Percentiles rank a stretch among this genome's conserved stretches.
Evolutionary conservation across 2,797 vertebrate species (phyloP).

Genomic region (Enteromius fasciolatus): DNA sequence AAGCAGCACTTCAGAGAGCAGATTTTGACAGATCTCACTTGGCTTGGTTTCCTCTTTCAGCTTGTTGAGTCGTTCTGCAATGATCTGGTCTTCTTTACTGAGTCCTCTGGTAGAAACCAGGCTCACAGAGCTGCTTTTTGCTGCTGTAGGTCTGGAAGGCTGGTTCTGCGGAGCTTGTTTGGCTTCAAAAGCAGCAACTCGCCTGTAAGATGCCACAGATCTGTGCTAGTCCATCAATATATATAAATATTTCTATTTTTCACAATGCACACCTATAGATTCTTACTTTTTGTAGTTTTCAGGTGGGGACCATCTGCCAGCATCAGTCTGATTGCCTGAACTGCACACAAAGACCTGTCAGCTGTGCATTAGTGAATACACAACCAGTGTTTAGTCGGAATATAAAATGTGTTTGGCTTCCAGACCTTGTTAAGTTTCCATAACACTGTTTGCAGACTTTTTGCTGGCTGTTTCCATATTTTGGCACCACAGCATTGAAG

Average conservation of each 20-base stretch:
- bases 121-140: slow-evolving; percentile 55
- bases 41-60: slow-evolving; percentile 87
- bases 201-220: slow-evolving; percentile 72
- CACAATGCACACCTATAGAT: background rate
- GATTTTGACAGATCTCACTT: slow-evolving; percentile 73
- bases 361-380: background rate
- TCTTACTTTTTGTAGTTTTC: slow-evolving; percentile 97
- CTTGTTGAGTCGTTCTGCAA: slow-evolving; percentile 89
- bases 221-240: background rate
- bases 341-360: slow-evolving; percentile 69
- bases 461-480: slow-evolving; percentile 84
- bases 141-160: slow-evolving; percentile 61
- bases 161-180: slow-evolving; percentile 76
- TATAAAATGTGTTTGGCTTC: background rate
- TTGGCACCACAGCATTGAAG: slow-evolving; percentile 85
- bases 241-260: background rate
- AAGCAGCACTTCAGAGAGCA: background rate
- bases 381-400: background rate
- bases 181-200: slow-evolving; percentile 89
- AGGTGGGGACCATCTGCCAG: slow-evolving; percentile 94
- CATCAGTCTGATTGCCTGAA: slow-evolving; percentile 71
- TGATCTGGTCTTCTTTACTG: slow-evolving; percentile 85
- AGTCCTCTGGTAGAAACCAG: slow-evolving; percentile 70
- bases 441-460: slow-evolving; percentile 95
- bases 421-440: slow-evolving; percentile 84